Conservation (phyloP, 2,113 vertebrate genomes). For the Cyprinodon brontotheroides region DNA sequence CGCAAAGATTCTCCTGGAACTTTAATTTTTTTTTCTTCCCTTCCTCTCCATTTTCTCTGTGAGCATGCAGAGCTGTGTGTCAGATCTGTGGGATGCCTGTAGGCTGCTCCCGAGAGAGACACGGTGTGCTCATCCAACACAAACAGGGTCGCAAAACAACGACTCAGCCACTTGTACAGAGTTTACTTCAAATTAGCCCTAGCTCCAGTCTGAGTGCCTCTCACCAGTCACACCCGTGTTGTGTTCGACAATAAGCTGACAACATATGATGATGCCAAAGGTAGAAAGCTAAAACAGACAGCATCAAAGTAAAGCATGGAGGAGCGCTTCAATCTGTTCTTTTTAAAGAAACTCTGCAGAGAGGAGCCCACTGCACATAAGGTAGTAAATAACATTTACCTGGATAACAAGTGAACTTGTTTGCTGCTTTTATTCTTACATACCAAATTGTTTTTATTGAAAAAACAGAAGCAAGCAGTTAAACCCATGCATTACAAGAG, state of each 20-base stretch:
- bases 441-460: conserved; percentile 23
- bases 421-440: conserved; percentile 1
- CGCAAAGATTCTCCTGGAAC: conserved; percentile 71
- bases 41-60: conserved; percentile 45
- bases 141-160: conserved; percentile 82
- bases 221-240: conserved; percentile 56
- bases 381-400: conserved; percentile 14
- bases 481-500: conserved; percentile 8
- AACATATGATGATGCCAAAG: conserved; percentile 46
- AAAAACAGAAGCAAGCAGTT: neutral
- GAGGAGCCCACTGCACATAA: conserved; percentile 10
- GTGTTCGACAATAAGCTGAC: conserved; percentile 45
- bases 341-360: conserved; percentile 21
- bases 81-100: conserved; percentile 81
- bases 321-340: conserved; percentile 14
- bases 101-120: conserved; percentile 77
- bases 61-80: conserved; percentile 68
- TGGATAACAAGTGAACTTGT: conserved; percentile 25
- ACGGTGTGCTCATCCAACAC: conserved; percentile 75
- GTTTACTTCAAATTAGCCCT: conserved; percentile 76
- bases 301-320: conserved; percentile 33
- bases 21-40: conserved; percentile 38
- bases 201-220: conserved; percentile 45
- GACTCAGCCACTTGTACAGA: conserved; percentile 68
- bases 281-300: conserved; percentile 40